phyloP scores from a whole-genome alignment of 2,113 vertebrate genomes.

The Pteronura brasiliensis region DNA sequence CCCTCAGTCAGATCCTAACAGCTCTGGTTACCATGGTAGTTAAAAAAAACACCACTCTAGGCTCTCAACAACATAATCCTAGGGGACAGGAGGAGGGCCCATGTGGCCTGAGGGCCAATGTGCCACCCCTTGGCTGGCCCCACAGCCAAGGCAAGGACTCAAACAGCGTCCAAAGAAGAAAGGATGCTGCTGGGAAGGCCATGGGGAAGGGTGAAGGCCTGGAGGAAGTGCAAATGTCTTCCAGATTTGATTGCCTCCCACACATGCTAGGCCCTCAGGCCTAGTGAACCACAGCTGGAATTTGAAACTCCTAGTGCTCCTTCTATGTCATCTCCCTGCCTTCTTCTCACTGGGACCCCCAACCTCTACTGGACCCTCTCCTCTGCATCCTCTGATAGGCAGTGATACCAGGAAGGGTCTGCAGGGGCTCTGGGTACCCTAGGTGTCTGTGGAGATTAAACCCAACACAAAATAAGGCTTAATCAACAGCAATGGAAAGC shows the following conservation, averaged over 20 bases:
- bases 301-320: neutral
- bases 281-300: slow-evolving; percentile 79
- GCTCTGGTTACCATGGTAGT: slow-evolving; percentile 90
- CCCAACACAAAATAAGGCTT: neutral
- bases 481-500: neutral
- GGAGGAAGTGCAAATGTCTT: neutral
- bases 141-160: neutral
- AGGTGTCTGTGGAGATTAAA: neutral
- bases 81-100: neutral
- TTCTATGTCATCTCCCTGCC: neutral
- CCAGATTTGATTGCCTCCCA: neutral
- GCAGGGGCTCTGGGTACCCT: neutral
- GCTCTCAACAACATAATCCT: slow-evolving; percentile 91
- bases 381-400: neutral
- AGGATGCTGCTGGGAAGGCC: neutral
- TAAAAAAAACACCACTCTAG: slow-evolving; percentile 90
- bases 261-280: slow-evolving; percentile 89
- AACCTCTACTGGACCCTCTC: neutral
- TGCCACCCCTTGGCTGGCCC: neutral
- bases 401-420: neutral
- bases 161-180: neutral
- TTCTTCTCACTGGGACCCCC: neutral
- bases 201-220: neutral
- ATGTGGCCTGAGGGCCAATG: neutral
- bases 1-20: slow-evolving; percentile 90